A percentile compares a stretch with the other conserved stretches of the same genome.
Evolutionary conservation across 1,140 invertebrate genomes (phyloP).

Genomic region (Archivesica marissinica): DNA sequence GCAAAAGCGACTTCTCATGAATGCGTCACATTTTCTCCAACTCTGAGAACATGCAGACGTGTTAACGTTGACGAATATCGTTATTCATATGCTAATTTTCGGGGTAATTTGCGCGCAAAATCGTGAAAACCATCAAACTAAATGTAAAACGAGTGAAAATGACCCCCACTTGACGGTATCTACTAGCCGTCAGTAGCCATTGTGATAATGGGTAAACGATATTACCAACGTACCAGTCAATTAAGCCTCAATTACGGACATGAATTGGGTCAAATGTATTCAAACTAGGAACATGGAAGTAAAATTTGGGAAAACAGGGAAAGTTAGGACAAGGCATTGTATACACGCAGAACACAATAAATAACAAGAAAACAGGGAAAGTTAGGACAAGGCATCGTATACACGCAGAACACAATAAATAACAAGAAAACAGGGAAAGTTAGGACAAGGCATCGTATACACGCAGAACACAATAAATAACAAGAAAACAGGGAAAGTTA

Average conservation of each 20-base stretch:
- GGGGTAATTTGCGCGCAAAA: constrained; percentile 9
- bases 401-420: too few species aligned
- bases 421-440: too few species aligned
- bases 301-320: too few species aligned
- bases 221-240: neutral
- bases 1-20: neutral
- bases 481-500: too few species aligned
- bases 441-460: too few species aligned
- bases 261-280: too few species aligned
- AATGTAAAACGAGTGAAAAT: neutral
- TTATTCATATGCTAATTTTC: constrained; percentile 44
- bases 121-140: constrained; percentile 13
- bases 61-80: neutral
- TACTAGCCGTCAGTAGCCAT: constrained; percentile 22
- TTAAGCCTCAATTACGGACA: neutral
- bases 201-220: constrained; percentile 28
- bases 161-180: constrained; percentile 17
- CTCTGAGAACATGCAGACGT: neutral
- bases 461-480: too few species aligned
- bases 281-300: too few species aligned
- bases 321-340: too few species aligned
- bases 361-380: too few species aligned
- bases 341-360: too few species aligned
- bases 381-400: too few species aligned
- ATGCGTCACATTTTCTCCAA: neutral